Conservation (phyloP, 2,113 vertebrate species). For the Polypterus senegalus region DNA sequence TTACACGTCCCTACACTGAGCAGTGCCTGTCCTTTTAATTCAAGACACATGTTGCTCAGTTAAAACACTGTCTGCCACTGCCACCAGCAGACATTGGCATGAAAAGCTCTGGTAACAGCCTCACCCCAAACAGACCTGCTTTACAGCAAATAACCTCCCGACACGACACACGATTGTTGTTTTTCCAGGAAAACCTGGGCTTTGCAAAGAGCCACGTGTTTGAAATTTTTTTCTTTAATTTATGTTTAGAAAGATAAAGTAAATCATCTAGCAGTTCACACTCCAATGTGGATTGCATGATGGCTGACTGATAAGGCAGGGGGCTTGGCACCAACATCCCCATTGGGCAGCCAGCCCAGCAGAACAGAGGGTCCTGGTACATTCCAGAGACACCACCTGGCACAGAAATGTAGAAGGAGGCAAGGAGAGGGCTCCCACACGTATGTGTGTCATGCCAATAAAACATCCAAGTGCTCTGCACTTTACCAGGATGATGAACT, state of each 20-base stretch:
- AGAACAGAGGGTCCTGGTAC: constrained; percentile 34
- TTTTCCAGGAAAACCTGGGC: constrained; percentile 52
- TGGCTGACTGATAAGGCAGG: constrained; percentile 60
- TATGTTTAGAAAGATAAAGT: constrained; percentile 72
- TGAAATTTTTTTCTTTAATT: constrained; percentile 67
- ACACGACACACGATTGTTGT: constrained; percentile 41
- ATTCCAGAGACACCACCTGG: too few relatives aligned
- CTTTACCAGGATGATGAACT: too few relatives aligned
- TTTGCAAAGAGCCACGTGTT: constrained; percentile 39
- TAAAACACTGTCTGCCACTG: not conserved
- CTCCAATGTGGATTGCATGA: constrained; percentile 45
- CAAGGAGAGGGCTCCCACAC: too few relatives aligned
- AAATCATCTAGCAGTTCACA: constrained; percentile 66
- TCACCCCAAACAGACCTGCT: not conserved
- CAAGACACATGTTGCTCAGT: not conserved
- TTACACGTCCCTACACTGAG: too few relatives aligned
- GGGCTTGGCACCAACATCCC: constrained; percentile 57
- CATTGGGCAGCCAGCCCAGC: constrained; percentile 48
- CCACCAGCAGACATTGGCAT: constrained; percentile 3
- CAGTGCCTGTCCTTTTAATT: too few relatives aligned
- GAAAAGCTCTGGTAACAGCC: constrained; percentile 20
- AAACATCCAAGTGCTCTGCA: too few relatives aligned
- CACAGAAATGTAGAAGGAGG: too few relatives aligned
- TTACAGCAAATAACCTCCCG: constrained; percentile 19
- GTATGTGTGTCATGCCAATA: too few relatives aligned